These are phyloP conservation scores for Hucho hucho DNA, from an alignment of 2,113 vertebrate species.

Conservation along the genomic window DNA sequence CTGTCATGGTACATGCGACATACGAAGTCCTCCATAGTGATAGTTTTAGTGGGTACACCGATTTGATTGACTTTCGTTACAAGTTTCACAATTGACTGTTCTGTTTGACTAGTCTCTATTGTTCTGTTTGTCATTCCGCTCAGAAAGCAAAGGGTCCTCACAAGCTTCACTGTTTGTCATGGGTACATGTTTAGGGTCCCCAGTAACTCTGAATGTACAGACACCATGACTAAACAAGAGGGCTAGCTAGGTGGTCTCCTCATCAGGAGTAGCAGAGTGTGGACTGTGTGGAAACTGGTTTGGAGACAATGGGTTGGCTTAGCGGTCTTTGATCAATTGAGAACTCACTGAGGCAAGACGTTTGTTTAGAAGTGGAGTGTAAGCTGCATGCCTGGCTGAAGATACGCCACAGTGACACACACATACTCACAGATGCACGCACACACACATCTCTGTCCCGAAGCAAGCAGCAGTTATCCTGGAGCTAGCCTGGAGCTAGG, in stretches of 20 bases:
- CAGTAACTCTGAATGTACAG: neutral
- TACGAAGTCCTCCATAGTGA: neutral
- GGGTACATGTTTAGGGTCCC: neutral
- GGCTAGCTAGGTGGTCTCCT: slow-evolving; percentile 4
- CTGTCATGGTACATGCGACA: neutral
- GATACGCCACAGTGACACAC: neutral
- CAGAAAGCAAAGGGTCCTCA: neutral
- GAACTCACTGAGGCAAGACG: neutral
- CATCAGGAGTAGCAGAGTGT: neutral
- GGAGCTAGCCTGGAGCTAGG: no score
- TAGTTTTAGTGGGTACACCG: neutral
- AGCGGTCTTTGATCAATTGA: neutral
- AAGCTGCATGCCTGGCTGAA: neutral
- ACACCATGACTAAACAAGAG: neutral
- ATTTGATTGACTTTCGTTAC: neutral
- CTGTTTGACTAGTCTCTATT: neutral
- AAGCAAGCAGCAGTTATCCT: no score
- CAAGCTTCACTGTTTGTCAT: neutral
- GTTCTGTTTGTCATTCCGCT: neutral
- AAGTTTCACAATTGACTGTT: neutral
- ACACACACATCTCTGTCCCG: no score
- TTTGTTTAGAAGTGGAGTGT: neutral
- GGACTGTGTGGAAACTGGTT: no score
- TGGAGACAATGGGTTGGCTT: neutral
- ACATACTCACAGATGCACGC: neutral